Conservation (phyloP, 2,888 invertebrate species). For the Phortica okadai region DNA sequence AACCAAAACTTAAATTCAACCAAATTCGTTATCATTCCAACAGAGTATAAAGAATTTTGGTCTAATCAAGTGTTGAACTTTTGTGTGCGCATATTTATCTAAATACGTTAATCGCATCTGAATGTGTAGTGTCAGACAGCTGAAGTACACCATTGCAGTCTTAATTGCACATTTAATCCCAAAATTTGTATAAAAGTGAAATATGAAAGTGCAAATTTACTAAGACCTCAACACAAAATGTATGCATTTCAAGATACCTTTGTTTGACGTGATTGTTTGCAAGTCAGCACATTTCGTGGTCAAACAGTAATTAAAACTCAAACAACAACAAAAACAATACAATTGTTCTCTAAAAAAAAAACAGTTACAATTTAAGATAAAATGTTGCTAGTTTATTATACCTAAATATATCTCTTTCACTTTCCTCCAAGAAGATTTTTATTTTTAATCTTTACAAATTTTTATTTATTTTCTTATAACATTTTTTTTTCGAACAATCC, state of each 20-base stretch:
- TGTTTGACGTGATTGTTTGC: not conserved
- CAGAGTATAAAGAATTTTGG: no score
- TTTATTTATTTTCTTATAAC: not conserved
- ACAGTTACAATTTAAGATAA: not conserved
- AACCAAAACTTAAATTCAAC: no score
- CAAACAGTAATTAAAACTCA: not conserved
- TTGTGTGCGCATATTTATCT: not conserved
- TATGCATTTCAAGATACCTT: not conserved
- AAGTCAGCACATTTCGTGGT: not conserved
- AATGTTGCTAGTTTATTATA: not conserved
- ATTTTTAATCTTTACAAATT: not conserved
- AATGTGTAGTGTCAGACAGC: not conserved
- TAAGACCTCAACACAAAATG: not conserved
- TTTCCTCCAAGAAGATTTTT: not conserved
- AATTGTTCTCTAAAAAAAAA: not conserved
- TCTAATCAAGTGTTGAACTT: conserved; percentile 30
- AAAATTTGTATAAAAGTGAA: not conserved
- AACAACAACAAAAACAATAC: not conserved
- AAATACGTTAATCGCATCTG: conserved; percentile 5
- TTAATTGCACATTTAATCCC: not conserved
- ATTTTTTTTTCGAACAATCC: not conserved
- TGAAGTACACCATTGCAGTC: not conserved
- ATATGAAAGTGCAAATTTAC: not conserved
- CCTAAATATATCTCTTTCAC: not conserved
- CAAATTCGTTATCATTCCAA: no score